These are phyloP conservation scores for Cygnus olor DNA, from an alignment of 2,797 vertebrate species.

Conservation along the genomic window DNA sequence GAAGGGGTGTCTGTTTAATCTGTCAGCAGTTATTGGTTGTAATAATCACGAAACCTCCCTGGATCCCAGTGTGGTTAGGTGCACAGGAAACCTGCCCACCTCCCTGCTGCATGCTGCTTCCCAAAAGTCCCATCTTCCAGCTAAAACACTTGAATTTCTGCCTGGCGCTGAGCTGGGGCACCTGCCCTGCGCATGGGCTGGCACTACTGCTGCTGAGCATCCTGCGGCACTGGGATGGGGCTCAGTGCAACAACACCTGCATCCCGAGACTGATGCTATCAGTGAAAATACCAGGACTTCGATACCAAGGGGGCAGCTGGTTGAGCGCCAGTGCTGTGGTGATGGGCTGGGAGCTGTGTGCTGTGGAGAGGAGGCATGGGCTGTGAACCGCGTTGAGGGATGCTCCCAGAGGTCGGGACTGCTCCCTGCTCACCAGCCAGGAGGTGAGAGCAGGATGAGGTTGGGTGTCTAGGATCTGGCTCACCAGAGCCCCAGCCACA, in stretches of 20 bases:
- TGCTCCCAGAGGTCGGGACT: background rate
- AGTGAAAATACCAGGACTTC: background rate
- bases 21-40: background rate
- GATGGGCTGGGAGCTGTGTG: too few species aligned
- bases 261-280: background rate
- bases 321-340: background rate
- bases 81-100: background rate
- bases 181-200: background rate
- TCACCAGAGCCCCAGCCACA: background rate
- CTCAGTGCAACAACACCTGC: background rate
- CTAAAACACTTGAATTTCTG: background rate
- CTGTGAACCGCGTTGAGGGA: background rate
- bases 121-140: background rate
- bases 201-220: background rate
- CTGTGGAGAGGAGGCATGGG: background rate
- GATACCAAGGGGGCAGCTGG: background rate
- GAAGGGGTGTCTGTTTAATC: background rate
- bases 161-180: background rate
- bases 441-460: background rate
- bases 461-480: accelerated
- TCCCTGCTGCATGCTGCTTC: background rate
- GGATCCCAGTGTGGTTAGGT: background rate
- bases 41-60: background rate
- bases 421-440: background rate
- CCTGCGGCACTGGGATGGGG: accelerated